Evolutionary conservation across 2,113 vertebrate species (phyloP).

Genomic region (Pygoscelis adeliae): DNA sequence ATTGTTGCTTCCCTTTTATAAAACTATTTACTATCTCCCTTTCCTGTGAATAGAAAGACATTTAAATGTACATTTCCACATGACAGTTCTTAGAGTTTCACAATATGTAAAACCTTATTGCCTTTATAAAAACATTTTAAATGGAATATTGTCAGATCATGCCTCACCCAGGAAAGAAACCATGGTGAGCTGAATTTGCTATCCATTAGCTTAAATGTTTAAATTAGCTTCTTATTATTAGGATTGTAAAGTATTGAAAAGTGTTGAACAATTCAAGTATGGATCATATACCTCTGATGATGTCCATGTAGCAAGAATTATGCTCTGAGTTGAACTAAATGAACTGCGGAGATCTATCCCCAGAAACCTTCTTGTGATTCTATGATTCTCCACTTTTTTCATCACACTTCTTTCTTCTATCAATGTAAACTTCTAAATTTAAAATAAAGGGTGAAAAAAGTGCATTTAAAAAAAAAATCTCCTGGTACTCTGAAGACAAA

Average conservation of each 20-base stretch:
- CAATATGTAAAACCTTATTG: not conserved
- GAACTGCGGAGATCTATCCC: not conserved
- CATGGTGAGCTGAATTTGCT: not conserved
- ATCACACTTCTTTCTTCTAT: not conserved
- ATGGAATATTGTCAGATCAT: not conserved
- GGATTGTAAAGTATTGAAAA: not conserved
- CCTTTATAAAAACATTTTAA: not conserved
- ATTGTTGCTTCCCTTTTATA: not conserved
- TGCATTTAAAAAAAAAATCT: not conserved
- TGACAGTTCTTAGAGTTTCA: not conserved
- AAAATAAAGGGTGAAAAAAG: not conserved
- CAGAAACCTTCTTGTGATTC: not conserved
- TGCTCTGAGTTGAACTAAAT: not conserved
- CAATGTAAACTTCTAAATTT: not conserved
- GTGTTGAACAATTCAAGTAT: not conserved
- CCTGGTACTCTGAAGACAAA: not conserved
- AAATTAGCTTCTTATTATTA: not conserved
- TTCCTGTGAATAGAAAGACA: not conserved
- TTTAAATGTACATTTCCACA: not conserved
- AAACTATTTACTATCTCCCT: not conserved
- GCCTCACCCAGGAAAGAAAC: not conserved
- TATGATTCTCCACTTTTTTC: not conserved
- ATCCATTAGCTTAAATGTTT: not conserved
- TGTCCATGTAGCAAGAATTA: not conserved
- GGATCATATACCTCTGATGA: not conserved